Evolutionary conservation across 2,888 invertebrate species (phyloP).

Genomic region (Cryptocephalus primarius): DNA sequence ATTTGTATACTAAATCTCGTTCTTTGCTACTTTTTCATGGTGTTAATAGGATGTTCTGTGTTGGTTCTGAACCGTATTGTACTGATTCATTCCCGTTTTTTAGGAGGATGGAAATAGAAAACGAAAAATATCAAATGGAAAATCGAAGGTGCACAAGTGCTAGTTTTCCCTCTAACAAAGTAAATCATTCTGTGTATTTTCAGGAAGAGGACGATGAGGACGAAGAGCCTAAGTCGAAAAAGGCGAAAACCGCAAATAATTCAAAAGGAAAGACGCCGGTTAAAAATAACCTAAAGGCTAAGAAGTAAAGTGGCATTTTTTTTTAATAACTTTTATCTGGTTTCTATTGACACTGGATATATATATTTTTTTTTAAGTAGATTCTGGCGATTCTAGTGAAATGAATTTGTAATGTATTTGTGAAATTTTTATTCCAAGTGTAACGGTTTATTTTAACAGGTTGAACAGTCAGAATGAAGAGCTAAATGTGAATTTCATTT

Average conservation of each 20-base stretch:
- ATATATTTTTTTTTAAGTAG: constrained; percentile 1
- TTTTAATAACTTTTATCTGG: not conserved
- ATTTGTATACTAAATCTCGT: too few relatives aligned
- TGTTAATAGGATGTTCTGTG: not conserved
- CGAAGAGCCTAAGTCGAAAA: constrained; percentile 63
- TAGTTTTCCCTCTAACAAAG: too few relatives aligned
- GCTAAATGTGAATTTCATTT: constrained; percentile 2
- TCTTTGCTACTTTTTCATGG: too few relatives aligned
- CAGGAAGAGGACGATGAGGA: constrained; percentile 61
- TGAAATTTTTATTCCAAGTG: constrained; percentile 7
- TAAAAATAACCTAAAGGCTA: constrained; percentile 44
- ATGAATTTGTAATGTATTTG: too few relatives aligned
- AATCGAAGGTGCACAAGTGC: constrained; percentile 23
- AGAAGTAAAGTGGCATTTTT: constrained; percentile 39
- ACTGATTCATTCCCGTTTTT: constrained; percentile 14
- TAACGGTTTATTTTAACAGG: constrained; percentile 10
- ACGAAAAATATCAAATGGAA: constrained; percentile 28
- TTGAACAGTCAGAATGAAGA: not conserved
- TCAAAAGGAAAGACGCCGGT: constrained; percentile 60
- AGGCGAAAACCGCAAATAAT: constrained; percentile 65
- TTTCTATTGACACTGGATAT: constrained; percentile 1
- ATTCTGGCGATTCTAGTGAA: not conserved
- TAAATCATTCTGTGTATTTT: constrained; percentile 17
- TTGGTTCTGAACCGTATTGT: constrained; percentile 1
- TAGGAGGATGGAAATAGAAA: constrained; percentile 28